Conservation (phyloP, 2,888 invertebrate genomes). For the Clusia tigrina region DNA sequence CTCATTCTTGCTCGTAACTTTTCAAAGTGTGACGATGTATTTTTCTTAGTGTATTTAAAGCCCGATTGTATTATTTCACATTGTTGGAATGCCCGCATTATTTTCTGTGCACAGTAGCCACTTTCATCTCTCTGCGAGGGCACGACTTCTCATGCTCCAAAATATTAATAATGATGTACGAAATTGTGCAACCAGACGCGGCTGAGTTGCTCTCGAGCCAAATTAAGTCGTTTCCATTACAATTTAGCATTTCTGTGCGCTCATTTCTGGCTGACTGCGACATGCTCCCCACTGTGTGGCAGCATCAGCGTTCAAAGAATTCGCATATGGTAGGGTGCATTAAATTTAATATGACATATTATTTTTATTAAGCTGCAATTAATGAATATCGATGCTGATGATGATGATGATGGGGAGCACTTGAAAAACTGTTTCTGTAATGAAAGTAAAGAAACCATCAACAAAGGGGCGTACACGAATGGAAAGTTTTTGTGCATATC, state of each 20-base stretch:
- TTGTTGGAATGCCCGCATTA: neutral
- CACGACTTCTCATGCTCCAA: too few relatives aligned
- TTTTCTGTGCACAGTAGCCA: neutral
- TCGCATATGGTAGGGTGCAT: neutral
- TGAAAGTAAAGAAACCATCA: too few relatives aligned
- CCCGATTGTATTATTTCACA: too few relatives aligned
- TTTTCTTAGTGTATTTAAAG: too few relatives aligned
- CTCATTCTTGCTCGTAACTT: too few relatives aligned
- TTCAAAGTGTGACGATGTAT: too few relatives aligned
- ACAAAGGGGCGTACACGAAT: too few relatives aligned
- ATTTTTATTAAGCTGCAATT: slow-evolving; percentile 3
- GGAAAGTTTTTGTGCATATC: too few relatives aligned
- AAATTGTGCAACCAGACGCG: slow-evolving; percentile 3
- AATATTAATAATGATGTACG: slow-evolving; percentile 5
- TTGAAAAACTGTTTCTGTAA: too few relatives aligned
- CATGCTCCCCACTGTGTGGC: slow-evolving; percentile 2
- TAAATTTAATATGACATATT: slow-evolving; percentile 4
- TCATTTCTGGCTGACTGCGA: neutral
- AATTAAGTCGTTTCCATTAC: slow-evolving; percentile 10
- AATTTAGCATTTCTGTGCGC: neutral
- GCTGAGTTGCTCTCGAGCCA: neutral
- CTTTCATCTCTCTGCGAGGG: neutral
- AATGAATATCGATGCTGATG: slow-evolving; percentile 5
- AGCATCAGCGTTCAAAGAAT: neutral
- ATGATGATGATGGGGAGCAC: too few relatives aligned